Base-by-base conservation (phyloP, 2,797 vertebrate species). In the Chloroceryle amazona region DNA sequence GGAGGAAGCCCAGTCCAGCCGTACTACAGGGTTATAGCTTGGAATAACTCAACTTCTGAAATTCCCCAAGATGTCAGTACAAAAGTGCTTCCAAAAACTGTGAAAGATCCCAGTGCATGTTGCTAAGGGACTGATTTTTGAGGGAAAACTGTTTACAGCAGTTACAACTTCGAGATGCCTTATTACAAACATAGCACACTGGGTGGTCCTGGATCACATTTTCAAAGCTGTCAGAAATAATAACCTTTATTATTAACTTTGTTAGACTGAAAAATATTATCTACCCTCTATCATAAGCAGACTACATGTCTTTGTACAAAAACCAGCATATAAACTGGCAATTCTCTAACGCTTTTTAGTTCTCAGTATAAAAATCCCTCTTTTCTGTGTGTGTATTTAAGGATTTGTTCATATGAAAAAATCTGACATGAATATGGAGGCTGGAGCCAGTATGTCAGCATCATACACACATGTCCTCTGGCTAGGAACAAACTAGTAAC, bases 201-300 rank as follows among this genome's bases (percentile, higher is more conserved):
- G 91, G 96, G 94, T 95, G 96, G 95, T 91, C 94, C 82, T 90
- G 79, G 35, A 68, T 94, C 65, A 79, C 66, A 63, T 92, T 88
- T 93, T 90, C 88, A 85, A 92, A 90, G 94, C 90, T 92, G 94
- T 90, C 94, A 93, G 47, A 94, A 91, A 78, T 66, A 94, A 96
- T 91, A 90, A 86, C 70, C 73, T 88, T 85, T 91, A 93, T 72
- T 86, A 86, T 68, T n/a, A 83, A 41, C 54, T 74, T 87, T 28
- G 76, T 89, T 86, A 93, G 58, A 49, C 47, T 74, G 79, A 83
- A 81, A 90, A 87, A 87, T 37, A 70, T 86, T 88, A 89, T 46
- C 75, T 52, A 6, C 14, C 42, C 37, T 76, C 70, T 74, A 41
- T 22, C 73, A 75, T 47, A 79, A 92, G 73, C 80, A 84, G 73